Evolutionary conservation across 2,888 invertebrate genomes (phyloP).

Genomic region (Cotesia congregata): DNA sequence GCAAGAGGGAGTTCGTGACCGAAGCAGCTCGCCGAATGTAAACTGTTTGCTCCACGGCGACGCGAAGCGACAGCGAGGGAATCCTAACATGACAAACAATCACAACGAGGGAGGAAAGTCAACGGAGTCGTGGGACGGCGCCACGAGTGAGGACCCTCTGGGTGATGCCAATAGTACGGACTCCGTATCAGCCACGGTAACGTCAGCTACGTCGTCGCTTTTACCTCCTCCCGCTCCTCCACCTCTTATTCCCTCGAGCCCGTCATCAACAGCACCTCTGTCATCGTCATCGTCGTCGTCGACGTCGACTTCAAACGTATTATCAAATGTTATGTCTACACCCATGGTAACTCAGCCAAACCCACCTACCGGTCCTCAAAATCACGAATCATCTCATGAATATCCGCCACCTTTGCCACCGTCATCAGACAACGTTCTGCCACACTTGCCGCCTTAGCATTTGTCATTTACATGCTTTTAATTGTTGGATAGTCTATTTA

Average conservation of each 20-base stretch:
- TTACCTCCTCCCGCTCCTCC: conserved; percentile 37
- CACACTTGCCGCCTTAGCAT: conserved; percentile 67
- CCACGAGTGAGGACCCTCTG: conserved; percentile 49
- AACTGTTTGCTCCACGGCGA: conserved; percentile 69
- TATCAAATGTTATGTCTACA: background rate
- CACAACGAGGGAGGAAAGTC: conserved; percentile 58
- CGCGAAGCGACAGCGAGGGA: conserved; percentile 63
- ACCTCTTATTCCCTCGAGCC: conserved; percentile 29
- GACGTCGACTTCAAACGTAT: conserved; percentile 23
- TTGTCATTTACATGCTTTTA: conserved; percentile 41
- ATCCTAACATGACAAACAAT: conserved; percentile 54
- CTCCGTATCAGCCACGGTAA: conserved; percentile 34
- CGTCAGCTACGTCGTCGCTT: conserved; percentile 40
- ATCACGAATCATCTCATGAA: conserved; percentile 54
- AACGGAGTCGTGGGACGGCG: conserved; percentile 63
- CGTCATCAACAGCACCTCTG: conserved; percentile 26
- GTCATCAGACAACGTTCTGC: conserved; percentile 64
- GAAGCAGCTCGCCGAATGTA: conserved; percentile 81
- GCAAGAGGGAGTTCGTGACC: conserved; percentile 79
- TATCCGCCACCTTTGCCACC: conserved; percentile 47
- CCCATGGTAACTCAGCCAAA: conserved; percentile 18
- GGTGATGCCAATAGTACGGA: conserved; percentile 46
- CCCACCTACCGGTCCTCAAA: conserved; percentile 42
- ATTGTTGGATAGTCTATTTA: conserved; percentile 41
- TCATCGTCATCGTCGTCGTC: conserved; percentile 33